A percentile compares a stretch with the other conserved stretches of the same genome.
These are phyloP conservation scores for Psophia crepitans DNA, from an alignment of 2,113 vertebrate genomes.

Conservation along the genomic window DNA sequence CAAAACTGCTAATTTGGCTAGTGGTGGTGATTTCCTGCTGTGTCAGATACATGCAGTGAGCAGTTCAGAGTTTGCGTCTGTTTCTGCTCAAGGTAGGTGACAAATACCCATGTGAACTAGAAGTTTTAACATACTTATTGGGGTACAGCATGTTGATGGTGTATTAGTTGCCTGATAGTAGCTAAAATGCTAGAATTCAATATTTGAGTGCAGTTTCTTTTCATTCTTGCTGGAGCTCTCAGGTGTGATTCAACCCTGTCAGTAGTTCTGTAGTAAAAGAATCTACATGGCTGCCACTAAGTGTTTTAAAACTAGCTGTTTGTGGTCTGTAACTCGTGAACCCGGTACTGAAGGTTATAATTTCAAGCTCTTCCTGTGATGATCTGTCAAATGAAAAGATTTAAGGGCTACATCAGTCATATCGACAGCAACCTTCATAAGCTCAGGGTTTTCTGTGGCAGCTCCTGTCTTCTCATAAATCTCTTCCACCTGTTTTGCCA, in stretches of 20 bases:
- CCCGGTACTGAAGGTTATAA: neutral
- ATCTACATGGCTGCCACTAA: neutral
- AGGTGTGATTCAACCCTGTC: neutral
- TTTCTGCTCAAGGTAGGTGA: neutral
- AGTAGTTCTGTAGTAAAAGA: neutral
- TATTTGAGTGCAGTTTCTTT: neutral
- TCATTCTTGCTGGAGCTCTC: neutral
- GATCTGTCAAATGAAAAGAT: neutral
- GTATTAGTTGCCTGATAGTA: neutral
- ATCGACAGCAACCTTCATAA: neutral
- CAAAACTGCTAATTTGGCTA: neutral
- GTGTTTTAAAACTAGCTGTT: neutral
- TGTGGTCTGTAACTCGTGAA: neutral
- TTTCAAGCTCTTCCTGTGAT: neutral
- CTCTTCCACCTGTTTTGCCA: neutral
- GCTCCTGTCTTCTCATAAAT: neutral
- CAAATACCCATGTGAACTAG: neutral
- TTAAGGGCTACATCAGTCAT: neutral
- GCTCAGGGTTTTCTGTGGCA: neutral
- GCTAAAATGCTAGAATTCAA: neutral
- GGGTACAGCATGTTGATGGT: neutral
- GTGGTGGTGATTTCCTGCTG: neutral
- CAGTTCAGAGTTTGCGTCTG: neutral
- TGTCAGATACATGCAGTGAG: neutral
- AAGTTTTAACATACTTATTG: neutral